phyloP scores from a whole-genome alignment of 2,113 vertebrate genomes.

The Bubo scandiacus region DNA sequence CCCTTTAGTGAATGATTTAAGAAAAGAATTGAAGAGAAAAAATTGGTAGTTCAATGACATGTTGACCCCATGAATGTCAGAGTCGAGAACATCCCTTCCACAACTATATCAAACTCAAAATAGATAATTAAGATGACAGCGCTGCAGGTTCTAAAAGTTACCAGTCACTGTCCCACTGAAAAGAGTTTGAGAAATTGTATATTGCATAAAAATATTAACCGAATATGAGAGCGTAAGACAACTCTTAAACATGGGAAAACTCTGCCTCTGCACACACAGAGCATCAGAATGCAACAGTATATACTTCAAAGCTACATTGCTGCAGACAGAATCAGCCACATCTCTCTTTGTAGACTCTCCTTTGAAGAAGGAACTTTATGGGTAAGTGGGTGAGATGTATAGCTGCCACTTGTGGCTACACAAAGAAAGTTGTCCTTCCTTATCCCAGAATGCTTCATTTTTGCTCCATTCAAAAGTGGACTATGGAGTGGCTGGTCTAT shows the following conservation, averaged over 20 bases:
- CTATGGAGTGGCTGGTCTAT: not conserved
- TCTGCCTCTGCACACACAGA: not conserved
- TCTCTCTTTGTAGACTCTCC: not conserved
- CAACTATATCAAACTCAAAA: not conserved
- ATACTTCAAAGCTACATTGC: not conserved
- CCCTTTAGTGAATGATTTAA: not conserved
- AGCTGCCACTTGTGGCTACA: not conserved
- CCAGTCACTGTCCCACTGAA: not conserved
- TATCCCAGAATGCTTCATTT: not conserved
- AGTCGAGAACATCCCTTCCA: not conserved
- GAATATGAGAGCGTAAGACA: not conserved
- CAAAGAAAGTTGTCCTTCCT: not conserved
- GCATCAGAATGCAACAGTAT: not conserved
- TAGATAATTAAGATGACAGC: not conserved
- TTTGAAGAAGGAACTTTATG: slow-evolving; percentile 3
- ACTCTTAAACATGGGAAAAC: not conserved
- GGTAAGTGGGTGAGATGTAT: not conserved
- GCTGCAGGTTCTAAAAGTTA: not conserved
- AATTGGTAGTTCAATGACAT: not conserved
- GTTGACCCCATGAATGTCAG: not conserved
- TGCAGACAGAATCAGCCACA: not conserved
- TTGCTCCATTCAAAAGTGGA: not conserved
- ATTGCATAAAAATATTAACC: not conserved
- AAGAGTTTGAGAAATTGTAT: not conserved
- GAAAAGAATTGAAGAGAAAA: not conserved